These are phyloP conservation scores for Cotesia congregata DNA, from an alignment of 2,888 invertebrate species.

Conservation along the genomic window DNA sequence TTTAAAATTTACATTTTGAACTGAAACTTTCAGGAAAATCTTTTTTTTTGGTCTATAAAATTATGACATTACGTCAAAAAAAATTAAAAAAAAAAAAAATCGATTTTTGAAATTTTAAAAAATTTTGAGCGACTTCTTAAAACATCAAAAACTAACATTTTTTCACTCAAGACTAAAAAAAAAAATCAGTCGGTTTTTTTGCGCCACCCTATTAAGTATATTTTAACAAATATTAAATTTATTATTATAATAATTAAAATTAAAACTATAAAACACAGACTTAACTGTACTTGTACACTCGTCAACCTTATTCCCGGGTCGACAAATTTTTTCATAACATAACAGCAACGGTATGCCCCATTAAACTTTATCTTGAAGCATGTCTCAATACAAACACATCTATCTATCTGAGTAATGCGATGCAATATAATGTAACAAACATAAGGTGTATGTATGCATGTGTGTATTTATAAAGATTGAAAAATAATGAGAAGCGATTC, in stretches of 20 bases:
- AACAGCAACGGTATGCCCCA: neutral
- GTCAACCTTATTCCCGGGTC: neutral
- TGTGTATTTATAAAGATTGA: conserved; percentile 42
- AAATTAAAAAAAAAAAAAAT: too few relatives aligned
- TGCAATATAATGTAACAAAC: neutral
- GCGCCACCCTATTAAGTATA: too few relatives aligned
- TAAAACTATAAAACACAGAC: neutral
- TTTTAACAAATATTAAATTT: neutral
- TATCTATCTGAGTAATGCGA: neutral
- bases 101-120: too few relatives aligned
- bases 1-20: too few relatives aligned
- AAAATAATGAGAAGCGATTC: conserved; percentile 59
- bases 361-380: neutral
- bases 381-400: neutral
- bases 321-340: neutral
- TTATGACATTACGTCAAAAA: too few relatives aligned
- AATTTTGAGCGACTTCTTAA: too few relatives aligned
- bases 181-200: too few relatives aligned
- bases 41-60: too few relatives aligned
- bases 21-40: too few relatives aligned
- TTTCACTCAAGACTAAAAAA: too few relatives aligned
- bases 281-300: neutral
- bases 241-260: neutral
- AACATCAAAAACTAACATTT: too few relatives aligned
- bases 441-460: conserved; percentile 55